Evolutionary conservation across 2,113 vertebrate genomes (phyloP).

Genomic region (Lycocorax pyrrhopterus): DNA sequence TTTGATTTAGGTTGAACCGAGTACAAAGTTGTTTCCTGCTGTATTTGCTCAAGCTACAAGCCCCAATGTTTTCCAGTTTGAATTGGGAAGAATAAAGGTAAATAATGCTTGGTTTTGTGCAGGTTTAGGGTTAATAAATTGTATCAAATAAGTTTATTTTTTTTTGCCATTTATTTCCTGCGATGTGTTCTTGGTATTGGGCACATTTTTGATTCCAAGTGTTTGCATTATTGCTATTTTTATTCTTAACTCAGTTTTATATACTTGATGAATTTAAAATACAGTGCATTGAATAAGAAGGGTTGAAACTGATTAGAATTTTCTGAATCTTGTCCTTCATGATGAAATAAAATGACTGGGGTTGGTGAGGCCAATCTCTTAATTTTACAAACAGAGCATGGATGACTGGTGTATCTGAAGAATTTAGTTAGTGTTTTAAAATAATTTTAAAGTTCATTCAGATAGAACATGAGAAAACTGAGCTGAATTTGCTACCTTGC

Average conservation of each 20-base stretch:
- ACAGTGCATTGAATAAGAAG: not conserved
- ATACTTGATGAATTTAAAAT: not conserved
- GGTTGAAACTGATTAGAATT: not conserved
- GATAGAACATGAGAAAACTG: not conserved
- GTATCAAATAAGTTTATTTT: not conserved
- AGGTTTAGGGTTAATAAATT: not conserved
- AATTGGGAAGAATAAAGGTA: conserved; percentile 93
- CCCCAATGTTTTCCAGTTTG: conserved; percentile 94
- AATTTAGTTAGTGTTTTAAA: not conserved
- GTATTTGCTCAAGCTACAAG: conserved; percentile 96
- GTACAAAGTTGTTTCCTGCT: conserved; percentile 94
- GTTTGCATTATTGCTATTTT: not conserved
- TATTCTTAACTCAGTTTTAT: not conserved
- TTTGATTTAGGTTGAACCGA: conserved; percentile 87
- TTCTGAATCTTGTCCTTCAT: not conserved
- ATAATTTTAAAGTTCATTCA: not conserved
- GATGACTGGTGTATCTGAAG: not conserved
- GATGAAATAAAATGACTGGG: not conserved
- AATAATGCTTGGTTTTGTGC: not conserved
- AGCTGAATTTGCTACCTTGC: not conserved
- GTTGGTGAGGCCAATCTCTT: not conserved
- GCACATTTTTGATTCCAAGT: not conserved
- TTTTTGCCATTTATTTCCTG: not conserved
- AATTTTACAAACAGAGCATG: not conserved
- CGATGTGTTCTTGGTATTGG: not conserved